Evolutionary conservation across 2,113 vertebrate species (phyloP), one percentile per base, ranked within the genome.

Genomic region (Campylomormyrus numenius): DNA sequence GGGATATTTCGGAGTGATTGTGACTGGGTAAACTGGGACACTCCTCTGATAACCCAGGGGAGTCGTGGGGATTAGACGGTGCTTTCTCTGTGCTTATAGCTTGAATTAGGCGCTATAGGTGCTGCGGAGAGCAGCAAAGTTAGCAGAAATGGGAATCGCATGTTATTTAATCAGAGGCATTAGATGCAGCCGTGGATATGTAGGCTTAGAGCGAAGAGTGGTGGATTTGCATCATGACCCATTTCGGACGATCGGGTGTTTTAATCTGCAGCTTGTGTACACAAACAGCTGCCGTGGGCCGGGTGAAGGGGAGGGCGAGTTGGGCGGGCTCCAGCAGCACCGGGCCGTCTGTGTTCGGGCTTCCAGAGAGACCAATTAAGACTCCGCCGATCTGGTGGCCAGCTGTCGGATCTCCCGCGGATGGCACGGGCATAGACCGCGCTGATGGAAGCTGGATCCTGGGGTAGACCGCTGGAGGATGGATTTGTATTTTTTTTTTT

Each of bases 291-390:
- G 74, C 74, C 35, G 74, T 9, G 35, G 5, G 39, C 35, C 13
- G 74, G 35, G 74, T 80, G 74, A 80, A 80, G 74, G 74, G 74
- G 31, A 80, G 74, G 74, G 35, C 74, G 74, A 42, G 35, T 39
- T 39, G 74, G 31, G 1, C 4, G 13, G 17, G 74, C 13, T 42
- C 39, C 35, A 39, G 35, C 74, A 42, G 31, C 74, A 92, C 91
- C 45, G 8, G 83, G 6, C 45, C n/a, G 92, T 94, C 90, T 92
- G 91, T 92, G 92, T 66, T 85, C 49, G 53, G n/a, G 50, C 91
- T 90, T 91, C 90, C 89, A 92, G 89, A 90, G 90, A 90, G 91
- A 86, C 90, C 91, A 93, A 94, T 95, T 92, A 92, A 90, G 74
- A 90, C 84, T 92, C 90, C 66, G 92, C 90, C 74, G 88, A 90